Conservation (phyloP, 2,797 vertebrate species). For the Argya squamiceps region DNA sequence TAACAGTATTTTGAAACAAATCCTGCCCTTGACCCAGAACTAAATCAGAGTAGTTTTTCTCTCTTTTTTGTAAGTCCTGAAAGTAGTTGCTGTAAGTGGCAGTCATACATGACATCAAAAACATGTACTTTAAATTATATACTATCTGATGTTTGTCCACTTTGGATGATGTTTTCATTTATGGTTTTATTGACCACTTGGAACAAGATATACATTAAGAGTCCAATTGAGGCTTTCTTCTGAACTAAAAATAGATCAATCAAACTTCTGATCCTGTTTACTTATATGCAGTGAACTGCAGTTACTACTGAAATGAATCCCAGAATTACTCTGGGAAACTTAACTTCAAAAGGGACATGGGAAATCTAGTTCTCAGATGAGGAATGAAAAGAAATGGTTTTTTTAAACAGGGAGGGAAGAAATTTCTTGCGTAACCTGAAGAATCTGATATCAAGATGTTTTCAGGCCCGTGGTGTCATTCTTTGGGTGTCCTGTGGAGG, state of each 20-base stretch:
- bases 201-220: not conserved
- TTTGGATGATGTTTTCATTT: not conserved
- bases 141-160: not conserved
- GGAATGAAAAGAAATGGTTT: not conserved
- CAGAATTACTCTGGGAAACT: not conserved
- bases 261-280: not conserved
- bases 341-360: not conserved
- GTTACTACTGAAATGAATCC: not conserved
- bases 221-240: not conserved
- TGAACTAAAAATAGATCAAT: not conserved
- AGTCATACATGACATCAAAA: not conserved
- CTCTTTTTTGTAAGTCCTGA: not conserved
- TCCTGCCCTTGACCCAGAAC: not conserved
- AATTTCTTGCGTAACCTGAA: not conserved
- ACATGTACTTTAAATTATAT: not conserved
- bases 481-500: not conserved
- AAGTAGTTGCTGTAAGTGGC: not conserved
- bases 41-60: not conserved
- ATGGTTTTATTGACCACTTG: not conserved
- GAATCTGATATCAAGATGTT: accelerated
- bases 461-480: not conserved
- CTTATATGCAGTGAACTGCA: not conserved
- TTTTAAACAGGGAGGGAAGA: not conserved
- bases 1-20: not conserved
- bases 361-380: not conserved